phyloP scores from a whole-genome alignment of 1,140 invertebrate genomes.

The Sycobia sp. region DNA sequence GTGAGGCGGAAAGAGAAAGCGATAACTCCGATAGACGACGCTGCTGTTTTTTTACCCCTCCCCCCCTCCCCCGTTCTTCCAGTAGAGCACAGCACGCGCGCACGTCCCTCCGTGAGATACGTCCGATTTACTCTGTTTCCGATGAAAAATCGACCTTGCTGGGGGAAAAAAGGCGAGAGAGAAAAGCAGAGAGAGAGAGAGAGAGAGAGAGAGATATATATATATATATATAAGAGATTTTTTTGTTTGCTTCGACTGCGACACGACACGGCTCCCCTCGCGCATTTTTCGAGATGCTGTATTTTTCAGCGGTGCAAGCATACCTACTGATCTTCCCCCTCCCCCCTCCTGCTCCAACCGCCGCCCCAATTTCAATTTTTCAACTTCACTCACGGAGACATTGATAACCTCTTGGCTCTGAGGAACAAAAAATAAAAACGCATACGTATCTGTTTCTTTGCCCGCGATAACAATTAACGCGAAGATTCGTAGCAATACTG shows the following conservation, averaged over 20 bases:
- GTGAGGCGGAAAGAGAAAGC: constrained; percentile 1
- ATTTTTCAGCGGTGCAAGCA: not conserved
- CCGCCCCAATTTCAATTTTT: constrained; percentile 26
- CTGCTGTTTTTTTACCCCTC: not conserved
- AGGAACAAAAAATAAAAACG: constrained; percentile 4
- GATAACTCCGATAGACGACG: constrained; percentile 16
- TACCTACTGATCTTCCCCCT: not conserved
- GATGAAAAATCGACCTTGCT: constrained; percentile 30
- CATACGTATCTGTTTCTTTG: too few species aligned
- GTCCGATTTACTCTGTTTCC: constrained; percentile 30
- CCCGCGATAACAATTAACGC: constrained; percentile 14
- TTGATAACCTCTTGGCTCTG: constrained; percentile 24
- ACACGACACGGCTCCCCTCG: not conserved
- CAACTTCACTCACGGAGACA: constrained; percentile 8
- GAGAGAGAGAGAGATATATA: too few species aligned
- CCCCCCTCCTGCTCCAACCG: not conserved
- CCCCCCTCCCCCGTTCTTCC: not conserved
- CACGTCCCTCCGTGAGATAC: constrained; percentile 25
- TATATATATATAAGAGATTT: too few species aligned
- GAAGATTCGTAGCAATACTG: not conserved
- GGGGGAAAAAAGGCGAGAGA: too few species aligned
- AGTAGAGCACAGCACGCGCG: not conserved
- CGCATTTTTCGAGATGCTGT: not conserved
- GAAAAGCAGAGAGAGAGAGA: too few species aligned
- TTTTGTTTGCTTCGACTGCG: constrained; percentile 7